These are phyloP conservation scores for Chaenodraco wilsoni DNA, from an alignment of 2,797 vertebrate genomes.

Conservation along the genomic window DNA sequence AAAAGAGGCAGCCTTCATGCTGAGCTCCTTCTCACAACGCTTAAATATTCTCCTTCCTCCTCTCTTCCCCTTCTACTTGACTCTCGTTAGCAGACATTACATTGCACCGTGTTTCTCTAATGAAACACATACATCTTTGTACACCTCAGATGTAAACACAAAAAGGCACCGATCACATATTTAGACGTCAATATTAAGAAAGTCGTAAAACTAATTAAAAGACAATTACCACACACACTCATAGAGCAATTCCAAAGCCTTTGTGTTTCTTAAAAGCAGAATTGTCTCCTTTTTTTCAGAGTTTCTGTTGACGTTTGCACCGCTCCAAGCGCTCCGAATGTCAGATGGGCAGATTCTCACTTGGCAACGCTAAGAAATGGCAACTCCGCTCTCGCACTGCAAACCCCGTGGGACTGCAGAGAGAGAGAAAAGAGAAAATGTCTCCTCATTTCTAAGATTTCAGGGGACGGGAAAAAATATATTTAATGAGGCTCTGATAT, in stretches of 20 bases:
- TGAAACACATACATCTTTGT: constrained; percentile 51
- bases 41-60: constrained; percentile 31
- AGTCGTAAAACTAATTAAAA: constrained; percentile 32
- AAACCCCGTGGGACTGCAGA: constrained; percentile 49
- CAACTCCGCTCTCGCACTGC: constrained; percentile 54
- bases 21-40: constrained; percentile 56
- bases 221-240: background rate
- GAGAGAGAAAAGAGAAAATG: constrained; percentile 40
- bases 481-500: constrained; percentile 54
- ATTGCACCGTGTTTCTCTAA: constrained; percentile 32
- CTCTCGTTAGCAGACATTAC: constrained; percentile 27
- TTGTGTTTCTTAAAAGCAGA: constrained; percentile 37
- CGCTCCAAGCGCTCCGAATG: constrained; percentile 46
- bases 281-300: background rate
- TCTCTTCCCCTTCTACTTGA: background rate
- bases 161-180: constrained; percentile 24
- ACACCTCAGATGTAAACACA: constrained; percentile 42
- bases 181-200: constrained; percentile 3
- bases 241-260: constrained; percentile 31
- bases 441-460: constrained; percentile 54
- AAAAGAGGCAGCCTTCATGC: constrained; percentile 54
- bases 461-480: constrained; percentile 47
- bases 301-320: constrained; percentile 62
- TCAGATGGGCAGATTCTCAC: constrained; percentile 64
- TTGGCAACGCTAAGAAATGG: constrained; percentile 59